Evolutionary conservation across 2,888 invertebrate genomes (phyloP).

Genomic region (Leptopilina syphax): DNA sequence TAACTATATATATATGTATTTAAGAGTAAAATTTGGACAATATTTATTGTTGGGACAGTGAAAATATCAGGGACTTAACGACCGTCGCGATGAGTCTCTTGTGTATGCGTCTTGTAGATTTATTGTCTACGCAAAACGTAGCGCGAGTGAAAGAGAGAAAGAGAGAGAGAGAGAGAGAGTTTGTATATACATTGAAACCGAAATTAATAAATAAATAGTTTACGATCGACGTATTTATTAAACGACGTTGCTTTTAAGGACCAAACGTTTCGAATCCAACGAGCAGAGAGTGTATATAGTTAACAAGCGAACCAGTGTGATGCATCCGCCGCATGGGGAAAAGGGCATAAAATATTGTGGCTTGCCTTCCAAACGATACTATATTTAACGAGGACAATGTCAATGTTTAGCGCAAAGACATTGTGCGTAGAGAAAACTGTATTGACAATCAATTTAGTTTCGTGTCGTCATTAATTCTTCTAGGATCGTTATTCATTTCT

Average conservation of each 20-base stretch:
- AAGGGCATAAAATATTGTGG: conserved; percentile 52
- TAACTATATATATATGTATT: neutral
- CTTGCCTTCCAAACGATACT: conserved; percentile 31
- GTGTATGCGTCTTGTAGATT: conserved; percentile 61
- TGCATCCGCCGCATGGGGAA: conserved; percentile 50
- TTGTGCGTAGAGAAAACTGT: neutral
- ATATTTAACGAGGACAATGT: conserved; percentile 48
- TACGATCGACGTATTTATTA: conserved; percentile 74
- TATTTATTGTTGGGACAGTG: conserved; percentile 48
- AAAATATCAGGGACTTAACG: conserved; percentile 65
- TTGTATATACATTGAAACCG: neutral
- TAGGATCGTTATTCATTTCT: neutral
- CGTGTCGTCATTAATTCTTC: conserved; percentile 40
- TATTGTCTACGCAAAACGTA: conserved; percentile 56
- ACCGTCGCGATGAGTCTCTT: conserved; percentile 41
- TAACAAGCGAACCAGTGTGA: conserved; percentile 63
- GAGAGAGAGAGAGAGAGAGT: too few species aligned
- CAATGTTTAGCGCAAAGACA: conserved; percentile 31
- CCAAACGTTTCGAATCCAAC: conserved; percentile 54
- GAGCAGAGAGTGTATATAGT: conserved; percentile 44
- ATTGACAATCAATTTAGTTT: neutral
- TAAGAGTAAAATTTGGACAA: conserved; percentile 13
- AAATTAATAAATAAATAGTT: conserved; percentile 63
- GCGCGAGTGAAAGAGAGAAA: neutral
- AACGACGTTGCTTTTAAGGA: conserved; percentile 66